Evolutionary conservation across 2,113 vertebrate genomes (phyloP).

Genomic region (Anolis carolinensis): DNA sequence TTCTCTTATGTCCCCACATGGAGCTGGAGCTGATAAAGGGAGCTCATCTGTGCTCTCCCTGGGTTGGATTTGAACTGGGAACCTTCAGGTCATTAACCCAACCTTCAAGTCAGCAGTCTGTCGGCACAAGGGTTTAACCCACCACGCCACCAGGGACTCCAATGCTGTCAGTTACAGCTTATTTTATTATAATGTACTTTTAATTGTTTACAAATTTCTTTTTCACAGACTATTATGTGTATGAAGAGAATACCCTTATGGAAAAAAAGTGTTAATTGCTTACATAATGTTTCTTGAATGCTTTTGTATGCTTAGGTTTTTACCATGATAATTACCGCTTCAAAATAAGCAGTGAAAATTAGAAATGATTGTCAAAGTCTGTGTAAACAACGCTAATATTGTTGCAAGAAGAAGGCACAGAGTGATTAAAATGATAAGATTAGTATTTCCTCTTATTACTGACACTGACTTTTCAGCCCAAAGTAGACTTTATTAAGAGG

Average conservation of each 20-base stretch:
- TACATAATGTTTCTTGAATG: neutral
- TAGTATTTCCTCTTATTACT: neutral
- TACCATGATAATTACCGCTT: neutral
- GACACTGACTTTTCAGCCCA: neutral
- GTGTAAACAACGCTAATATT: neutral
- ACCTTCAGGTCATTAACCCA: too few species aligned
- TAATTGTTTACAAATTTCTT: slow-evolving; percentile 2
- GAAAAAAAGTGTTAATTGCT: slow-evolving; percentile 15
- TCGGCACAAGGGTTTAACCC: too few species aligned
- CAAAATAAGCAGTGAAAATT: slow-evolving; percentile 8
- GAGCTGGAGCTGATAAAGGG: too few species aligned
- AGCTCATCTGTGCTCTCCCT: too few species aligned
- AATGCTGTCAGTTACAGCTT: neutral
- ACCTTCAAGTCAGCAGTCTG: too few species aligned
- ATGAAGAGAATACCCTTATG: slow-evolving; percentile 5
- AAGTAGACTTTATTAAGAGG: rapidly evolving
- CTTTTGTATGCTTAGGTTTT: neutral
- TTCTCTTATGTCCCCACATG: too few species aligned
- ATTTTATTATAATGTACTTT: neutral
- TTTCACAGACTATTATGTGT: neutral
- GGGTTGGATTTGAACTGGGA: too few species aligned
- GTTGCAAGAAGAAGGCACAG: neutral
- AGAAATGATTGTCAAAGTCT: neutral
- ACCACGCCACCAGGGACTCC: too few species aligned
- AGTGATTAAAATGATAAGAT: neutral